A percentile compares a stretch with the other conserved stretches of the same genome.
phyloP scores from a whole-genome alignment of 2,797 vertebrate species.

The Hylomyscus alleni region DNA sequence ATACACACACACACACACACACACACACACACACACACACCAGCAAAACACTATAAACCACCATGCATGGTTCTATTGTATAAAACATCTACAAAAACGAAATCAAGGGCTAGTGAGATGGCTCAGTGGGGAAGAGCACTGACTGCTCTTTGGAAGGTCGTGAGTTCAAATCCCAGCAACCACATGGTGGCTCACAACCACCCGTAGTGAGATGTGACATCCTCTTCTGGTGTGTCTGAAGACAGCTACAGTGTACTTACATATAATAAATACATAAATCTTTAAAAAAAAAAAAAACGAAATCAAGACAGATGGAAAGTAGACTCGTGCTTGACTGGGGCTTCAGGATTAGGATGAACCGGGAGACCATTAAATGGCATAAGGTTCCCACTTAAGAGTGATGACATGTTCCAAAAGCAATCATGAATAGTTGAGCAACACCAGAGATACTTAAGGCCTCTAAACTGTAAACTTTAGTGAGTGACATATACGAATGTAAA shows the following conservation, averaged over 20 bases:
- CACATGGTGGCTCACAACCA: too few relatives aligned
- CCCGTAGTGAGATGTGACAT: too few relatives aligned
- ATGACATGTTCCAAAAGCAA: constrained; percentile 28
- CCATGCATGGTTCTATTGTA: background rate
- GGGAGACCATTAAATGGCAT: background rate
- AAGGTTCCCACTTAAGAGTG: background rate
- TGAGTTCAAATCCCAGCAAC: too few relatives aligned
- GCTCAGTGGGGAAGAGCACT: too few relatives aligned
- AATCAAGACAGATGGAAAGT: constrained; percentile 3
- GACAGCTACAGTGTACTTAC: too few relatives aligned
- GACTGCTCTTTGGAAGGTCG: too few relatives aligned
- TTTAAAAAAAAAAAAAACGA: too few relatives aligned
- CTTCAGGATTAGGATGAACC: background rate
- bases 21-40: background rate
- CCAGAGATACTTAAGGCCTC: constrained; percentile 1
- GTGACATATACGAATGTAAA: background rate
- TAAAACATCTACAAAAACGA: background rate
- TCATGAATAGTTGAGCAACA: background rate
- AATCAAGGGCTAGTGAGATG: too few relatives aligned
- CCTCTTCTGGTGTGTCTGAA: too few relatives aligned
- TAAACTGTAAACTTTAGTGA: background rate
- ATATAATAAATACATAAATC: too few relatives aligned
- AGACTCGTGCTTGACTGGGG: background rate
- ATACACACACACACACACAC: background rate
- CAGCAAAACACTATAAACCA: background rate